A percentile compares a stretch with the other conserved stretches of the same genome.
Evolutionary conservation across 1,140 invertebrate genomes (phyloP).

Genomic region (Euwallacea similis): DNA sequence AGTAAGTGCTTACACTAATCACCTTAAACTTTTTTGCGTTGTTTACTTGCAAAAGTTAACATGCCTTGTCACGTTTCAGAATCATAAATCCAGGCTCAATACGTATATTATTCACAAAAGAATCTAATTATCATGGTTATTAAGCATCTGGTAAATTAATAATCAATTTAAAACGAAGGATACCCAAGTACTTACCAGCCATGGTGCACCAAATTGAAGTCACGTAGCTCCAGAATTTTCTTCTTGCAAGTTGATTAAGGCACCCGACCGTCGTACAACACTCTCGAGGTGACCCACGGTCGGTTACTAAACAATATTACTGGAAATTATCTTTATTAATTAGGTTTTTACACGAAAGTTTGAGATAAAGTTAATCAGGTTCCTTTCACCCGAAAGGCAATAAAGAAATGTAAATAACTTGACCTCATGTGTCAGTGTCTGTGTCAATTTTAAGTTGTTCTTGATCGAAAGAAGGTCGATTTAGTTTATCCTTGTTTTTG

Average conservation of each 20-base stretch:
- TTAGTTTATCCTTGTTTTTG: too few relatives aligned
- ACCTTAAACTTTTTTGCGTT: not conserved
- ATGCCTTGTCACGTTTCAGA: not conserved
- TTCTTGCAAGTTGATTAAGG: not conserved
- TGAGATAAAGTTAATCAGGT: too few relatives aligned
- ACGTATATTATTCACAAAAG: not conserved
- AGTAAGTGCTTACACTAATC: too few relatives aligned
- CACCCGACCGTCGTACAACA: slow-evolving; percentile 23
- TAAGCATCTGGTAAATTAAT: not conserved
- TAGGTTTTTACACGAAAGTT: too few relatives aligned
- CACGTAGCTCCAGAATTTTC: slow-evolving; percentile 46
- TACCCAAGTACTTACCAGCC: slow-evolving; percentile 51
- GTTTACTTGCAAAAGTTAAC: not conserved
- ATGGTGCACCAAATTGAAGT: slow-evolving; percentile 47
- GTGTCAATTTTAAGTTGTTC: too few relatives aligned
- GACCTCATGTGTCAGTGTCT: too few relatives aligned
- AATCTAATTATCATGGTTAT: not conserved
- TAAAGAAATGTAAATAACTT: too few relatives aligned
- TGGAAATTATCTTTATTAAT: too few relatives aligned
- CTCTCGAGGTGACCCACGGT: slow-evolving; percentile 25
- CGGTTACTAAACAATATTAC: not conserved
- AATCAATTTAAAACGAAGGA: slow-evolving; percentile 23
- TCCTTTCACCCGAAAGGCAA: too few relatives aligned
- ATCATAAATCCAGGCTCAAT: not conserved
- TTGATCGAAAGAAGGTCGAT: too few relatives aligned